Evolutionary conservation across 2,113 vertebrate genomes (phyloP), one percentile per base, ranked within the genome.

Genomic region (Numenius arquata): DNA sequence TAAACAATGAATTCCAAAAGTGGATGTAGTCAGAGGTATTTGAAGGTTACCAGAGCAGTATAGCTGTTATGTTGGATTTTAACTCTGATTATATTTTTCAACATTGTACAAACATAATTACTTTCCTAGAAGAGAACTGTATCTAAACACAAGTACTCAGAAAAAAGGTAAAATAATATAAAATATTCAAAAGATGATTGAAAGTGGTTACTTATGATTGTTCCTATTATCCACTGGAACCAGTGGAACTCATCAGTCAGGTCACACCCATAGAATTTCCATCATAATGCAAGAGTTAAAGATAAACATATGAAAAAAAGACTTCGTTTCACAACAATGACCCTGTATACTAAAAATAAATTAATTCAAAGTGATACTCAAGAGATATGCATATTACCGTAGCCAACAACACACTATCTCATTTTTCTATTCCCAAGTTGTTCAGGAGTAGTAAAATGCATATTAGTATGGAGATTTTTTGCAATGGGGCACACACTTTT

Each of bases 391-490:
- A 12, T 61, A 87, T 92, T 81, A 61, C 15, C 1, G 0, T 38
- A 84, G 32, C 43, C 40, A 86, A 45, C 55, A 91, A 68, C 43
- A 65, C 12, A 18, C 18, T 2, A 11, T 56, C 63, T 84, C 32
- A 78, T 90, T 93, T 93, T 68, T 25, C 29, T 84, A 38, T 61
- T 94, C 76, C 65, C 34, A 34, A 63, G 43, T 61, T 89, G 18
- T 73, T 90, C 40, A 87, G 38, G 26, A 92, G 13, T 29, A 95
- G 45, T 66, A 76, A 95, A 89, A 95, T 78, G 52, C n/a, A 73
- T 85, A 86, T 94, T 81, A 92, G 32, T 45, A 75, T 87, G 73
- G 61, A 87, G 43, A 92, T 84, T 62, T 93, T 90, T 96, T 96
- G 52, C 93, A 89, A 26, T 16, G 68, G 55, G 26, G 13, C 80